phyloP scores from a whole-genome alignment of 1,140 invertebrate species.

The Penaeus japonicus region DNA sequence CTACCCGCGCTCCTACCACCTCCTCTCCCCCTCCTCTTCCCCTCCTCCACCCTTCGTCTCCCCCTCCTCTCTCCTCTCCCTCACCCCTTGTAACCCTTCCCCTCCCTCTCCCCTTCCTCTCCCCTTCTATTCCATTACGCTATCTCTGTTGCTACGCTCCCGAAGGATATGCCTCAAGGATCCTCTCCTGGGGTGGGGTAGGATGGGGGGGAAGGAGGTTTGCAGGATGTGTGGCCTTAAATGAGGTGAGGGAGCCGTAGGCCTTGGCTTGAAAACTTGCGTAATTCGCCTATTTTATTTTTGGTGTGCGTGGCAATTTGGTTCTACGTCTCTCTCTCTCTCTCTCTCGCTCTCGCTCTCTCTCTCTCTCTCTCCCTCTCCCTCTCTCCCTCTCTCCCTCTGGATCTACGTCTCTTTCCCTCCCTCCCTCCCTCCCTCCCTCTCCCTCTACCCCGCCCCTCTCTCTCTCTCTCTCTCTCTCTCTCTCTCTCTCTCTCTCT shows the following conservation, averaged over 20 bases:
- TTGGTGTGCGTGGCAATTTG: too few relatives aligned
- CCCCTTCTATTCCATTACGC: background rate
- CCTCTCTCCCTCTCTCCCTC: slow-evolving; percentile 9
- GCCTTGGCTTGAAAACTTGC: too few relatives aligned
- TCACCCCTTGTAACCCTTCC: too few relatives aligned
- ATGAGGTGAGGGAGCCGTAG: background rate
- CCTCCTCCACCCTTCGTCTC: too few relatives aligned
- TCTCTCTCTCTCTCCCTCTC: background rate
- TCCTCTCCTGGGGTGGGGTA: background rate
- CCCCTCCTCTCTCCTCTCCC: too few relatives aligned
- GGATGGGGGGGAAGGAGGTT: background rate
- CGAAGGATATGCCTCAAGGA: background rate
- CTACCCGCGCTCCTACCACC: too few relatives aligned
- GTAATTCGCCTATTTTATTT: too few relatives aligned
- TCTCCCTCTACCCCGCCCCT: background rate
- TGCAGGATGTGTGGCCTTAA: background rate
- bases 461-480: background rate
- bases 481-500: background rate
- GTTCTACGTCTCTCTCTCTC: background rate
- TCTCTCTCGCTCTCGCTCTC: background rate
- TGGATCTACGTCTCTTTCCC: background rate
- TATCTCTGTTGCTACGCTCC: background rate
- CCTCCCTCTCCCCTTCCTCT: background rate
- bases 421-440: background rate
- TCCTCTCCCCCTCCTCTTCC: too few relatives aligned